Conservation (phyloP, 2,797 vertebrate species). For the Sphaeramia orbicularis region DNA sequence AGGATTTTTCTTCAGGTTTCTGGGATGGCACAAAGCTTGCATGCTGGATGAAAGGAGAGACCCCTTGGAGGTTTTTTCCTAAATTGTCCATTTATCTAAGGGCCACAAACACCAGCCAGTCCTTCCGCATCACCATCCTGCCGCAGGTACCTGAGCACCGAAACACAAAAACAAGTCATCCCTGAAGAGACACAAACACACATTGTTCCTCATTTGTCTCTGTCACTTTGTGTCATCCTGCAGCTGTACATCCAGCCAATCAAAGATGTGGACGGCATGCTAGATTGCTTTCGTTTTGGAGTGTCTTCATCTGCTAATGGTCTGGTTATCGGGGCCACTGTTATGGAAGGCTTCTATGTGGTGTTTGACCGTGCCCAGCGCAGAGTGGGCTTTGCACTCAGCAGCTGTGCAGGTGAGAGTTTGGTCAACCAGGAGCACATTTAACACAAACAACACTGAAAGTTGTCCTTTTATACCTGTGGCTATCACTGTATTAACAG, state of each 20-base stretch:
- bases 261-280: conserved; percentile 84
- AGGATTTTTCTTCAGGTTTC: conserved; percentile 93
- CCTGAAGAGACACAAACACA: background rate
- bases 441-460: background rate
- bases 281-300: conserved; percentile 94
- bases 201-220: background rate
- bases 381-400: conserved; percentile 93
- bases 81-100: conserved; percentile 96
- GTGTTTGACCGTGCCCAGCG: conserved; percentile 91
- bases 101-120: conserved; percentile 92
- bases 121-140: conserved; percentile 93
- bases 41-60: conserved; percentile 92
- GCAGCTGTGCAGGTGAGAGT: conserved; percentile 92
- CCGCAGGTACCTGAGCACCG: conserved; percentile 89
- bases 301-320: conserved; percentile 91
- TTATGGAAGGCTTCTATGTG: conserved; percentile 98
- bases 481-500: too few relatives aligned
- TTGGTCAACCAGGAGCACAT: background rate
- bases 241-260: conserved; percentile 96
- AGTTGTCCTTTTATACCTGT: too few relatives aligned
- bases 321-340: conserved; percentile 94
- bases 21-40: conserved; percentile 95
- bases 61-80: conserved; percentile 94
- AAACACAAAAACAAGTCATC: background rate
- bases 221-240: background rate